A percentile compares a stretch with the other conserved stretches of the same genome.
Conservation (phyloP, 1,140 invertebrate genomes). For the Chymomyza costata region DNA sequence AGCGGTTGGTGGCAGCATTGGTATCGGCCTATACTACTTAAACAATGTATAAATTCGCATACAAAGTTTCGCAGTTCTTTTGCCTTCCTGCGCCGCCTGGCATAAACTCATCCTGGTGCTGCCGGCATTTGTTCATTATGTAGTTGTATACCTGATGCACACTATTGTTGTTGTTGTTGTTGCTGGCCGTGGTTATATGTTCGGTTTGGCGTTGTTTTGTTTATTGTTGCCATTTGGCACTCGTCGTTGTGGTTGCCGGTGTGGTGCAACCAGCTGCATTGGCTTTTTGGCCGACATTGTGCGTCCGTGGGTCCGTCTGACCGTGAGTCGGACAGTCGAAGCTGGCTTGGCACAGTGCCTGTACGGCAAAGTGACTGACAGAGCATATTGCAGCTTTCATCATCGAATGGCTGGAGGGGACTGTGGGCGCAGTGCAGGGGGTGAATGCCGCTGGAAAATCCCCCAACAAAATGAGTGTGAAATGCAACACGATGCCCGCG, state of each 20-base stretch:
- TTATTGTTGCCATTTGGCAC: slow-evolving; percentile 10
- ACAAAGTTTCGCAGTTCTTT: slow-evolving; percentile 39
- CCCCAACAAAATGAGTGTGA: slow-evolving; percentile 62
- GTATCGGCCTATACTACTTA: slow-evolving; percentile 55
- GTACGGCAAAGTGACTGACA: slow-evolving; percentile 22
- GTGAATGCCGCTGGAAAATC: slow-evolving; percentile 27
- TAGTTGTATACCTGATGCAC: slow-evolving; percentile 12
- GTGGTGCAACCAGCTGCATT: slow-evolving; percentile 69
- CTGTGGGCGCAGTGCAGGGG: too few relatives aligned
- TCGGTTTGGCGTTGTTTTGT: slow-evolving; percentile 12
- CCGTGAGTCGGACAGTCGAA: slow-evolving; percentile 13
- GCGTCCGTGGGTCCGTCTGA: slow-evolving; percentile 32
- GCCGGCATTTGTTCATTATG: slow-evolving; percentile 21
- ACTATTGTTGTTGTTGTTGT: slow-evolving; percentile 27
- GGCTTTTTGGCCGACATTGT: slow-evolving; percentile 62
- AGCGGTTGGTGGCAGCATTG: slow-evolving; percentile 8
- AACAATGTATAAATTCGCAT: slow-evolving; percentile 71
- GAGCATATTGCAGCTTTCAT: slow-evolving; percentile 53
- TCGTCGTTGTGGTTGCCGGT: slow-evolving; percentile 44
- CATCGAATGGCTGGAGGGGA: slow-evolving; percentile 53
- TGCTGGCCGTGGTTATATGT: not conserved
- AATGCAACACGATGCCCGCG: slow-evolving; percentile 57
- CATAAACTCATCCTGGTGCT: slow-evolving; percentile 10
- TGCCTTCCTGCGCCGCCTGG: not conserved
- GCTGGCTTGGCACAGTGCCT: slow-evolving; percentile 47